Evolutionary conservation across 2,797 vertebrate genomes (phyloP), one percentile per base, ranked within the genome.

Genomic region (Sebastes paucispinis): DNA sequence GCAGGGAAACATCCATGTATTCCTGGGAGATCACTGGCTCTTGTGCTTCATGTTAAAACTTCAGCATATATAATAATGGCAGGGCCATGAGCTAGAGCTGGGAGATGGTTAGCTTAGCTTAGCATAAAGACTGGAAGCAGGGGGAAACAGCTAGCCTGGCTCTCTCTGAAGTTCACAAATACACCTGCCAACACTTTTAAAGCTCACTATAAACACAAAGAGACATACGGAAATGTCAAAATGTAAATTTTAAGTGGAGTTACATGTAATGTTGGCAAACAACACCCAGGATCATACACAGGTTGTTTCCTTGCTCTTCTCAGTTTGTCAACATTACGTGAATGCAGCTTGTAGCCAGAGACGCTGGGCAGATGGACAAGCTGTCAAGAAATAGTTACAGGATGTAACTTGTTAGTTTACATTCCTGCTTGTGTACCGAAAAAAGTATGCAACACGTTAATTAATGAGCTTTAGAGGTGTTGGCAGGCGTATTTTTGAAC

Each of bases 21-120:
- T 57, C 31, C 71, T 10, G 57, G 36, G 18, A 68, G 39, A 62
- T 65, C 71, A 6, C 14, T 18, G n/a, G 54, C 71, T 81, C 70
- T 2, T 16, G 76, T 69, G 58, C 77, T 39, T 55, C 24, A 76
- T 43, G 50, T 69, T 63, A 73, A 74, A 60, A 52, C 59, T 14
- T 69, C 7, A 66, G 24, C 27, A 47, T 20, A 3, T 2, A 16
- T 4, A 63, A 54, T 11, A 22, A 47, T 3, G 1, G 32, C 11
- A 34, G 47, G 16, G 11, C 16, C 2, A 2, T 29, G 24, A 54
- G 67, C 22, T 6, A 29, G 2, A 29, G 50, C 18, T 25, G 4
- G 16, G 24, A 66, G 31, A 54, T 3, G 31, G 12, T 64, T 43
- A 64, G 32, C 52, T 75, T 55, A 70, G 59, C 60, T 75, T 34